Evolutionary conservation across 2,113 vertebrate genomes (phyloP), one percentile per base, ranked within the genome.

Genomic region (Varanus komodoensis): DNA sequence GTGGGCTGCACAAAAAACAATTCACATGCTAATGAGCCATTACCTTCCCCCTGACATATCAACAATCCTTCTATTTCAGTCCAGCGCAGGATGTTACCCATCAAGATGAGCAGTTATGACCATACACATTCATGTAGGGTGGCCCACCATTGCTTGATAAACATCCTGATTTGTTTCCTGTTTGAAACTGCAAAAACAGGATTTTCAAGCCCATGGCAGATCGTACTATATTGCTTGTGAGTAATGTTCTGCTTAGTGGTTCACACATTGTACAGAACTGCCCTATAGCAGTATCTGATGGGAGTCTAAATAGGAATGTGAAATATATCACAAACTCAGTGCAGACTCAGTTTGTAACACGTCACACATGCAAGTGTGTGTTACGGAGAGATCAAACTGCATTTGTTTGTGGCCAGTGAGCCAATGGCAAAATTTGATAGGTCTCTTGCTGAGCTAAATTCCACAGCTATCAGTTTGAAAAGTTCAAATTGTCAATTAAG

Each of bases 351-450:
- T 74, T 73, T 88, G 64, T 85, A 88, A 73, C 52, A 74, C 3
- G 89, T 91, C 67, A 77, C n/a, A 67, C 25, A 80, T 54, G 52
- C 34, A 73, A 57, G 64, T 88, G 82, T 69, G 54, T 88, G 44
- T 69, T 91, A 75, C 50, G 52, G 44, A 61, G 25, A 82, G 12
- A 68, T 71, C 38, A 8, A 0, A 0, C 23, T 67, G 17, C 34
- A 57, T 61, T 68, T 88, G 79, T 82, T 86, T 90, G 82, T 81
- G 74, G 88, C 85, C 57, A 64, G 85, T 81, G 67, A 88, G 82
- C 85, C 19, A 57, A 34, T 27, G 79, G 87, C 32, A 69, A 69
- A 69, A 6, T 15, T 78, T 68, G 64, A 2, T 27, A 52, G 44
- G 3, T 61, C 14, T 82, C 68, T 54, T n/a, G 44, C 23, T 82